These are phyloP conservation scores for Acanthopagrus latus DNA, from an alignment of 2,797 vertebrate genomes.

Conservation along the genomic window DNA sequence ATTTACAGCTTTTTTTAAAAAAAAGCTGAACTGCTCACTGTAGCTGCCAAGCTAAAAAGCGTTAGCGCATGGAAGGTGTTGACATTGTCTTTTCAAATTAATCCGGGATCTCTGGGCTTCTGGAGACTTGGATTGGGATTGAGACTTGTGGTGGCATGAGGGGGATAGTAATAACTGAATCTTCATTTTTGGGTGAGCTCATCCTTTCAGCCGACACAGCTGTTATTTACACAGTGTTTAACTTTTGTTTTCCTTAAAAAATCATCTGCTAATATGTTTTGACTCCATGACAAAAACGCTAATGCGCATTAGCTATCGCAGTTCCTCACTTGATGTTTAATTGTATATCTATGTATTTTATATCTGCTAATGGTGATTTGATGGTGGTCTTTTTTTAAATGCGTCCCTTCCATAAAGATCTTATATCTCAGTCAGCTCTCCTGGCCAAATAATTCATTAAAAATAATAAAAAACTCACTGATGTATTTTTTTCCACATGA, in stretches of 20 bases:
- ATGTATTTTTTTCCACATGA: slow-evolving; percentile 5
- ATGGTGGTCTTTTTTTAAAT: not conserved
- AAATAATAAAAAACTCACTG: not conserved
- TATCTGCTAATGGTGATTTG: not conserved
- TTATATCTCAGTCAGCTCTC: not conserved
- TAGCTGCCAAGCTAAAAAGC: too few relatives aligned
- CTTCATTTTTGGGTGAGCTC: too few relatives aligned
- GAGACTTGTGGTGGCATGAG: too few relatives aligned
- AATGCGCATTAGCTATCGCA: not conserved
- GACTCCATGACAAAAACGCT: not conserved
- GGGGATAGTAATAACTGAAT: too few relatives aligned
- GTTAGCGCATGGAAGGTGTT: too few relatives aligned
- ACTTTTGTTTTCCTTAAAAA: slow-evolving; percentile 17
- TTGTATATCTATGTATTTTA: not conserved
- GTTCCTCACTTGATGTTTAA: not conserved
- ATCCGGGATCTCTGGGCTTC: too few relatives aligned
- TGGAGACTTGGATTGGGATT: too few relatives aligned
- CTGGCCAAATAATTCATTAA: not conserved
- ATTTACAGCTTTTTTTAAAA: too few relatives aligned
- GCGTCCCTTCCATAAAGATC: not conserved
- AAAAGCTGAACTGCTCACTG: too few relatives aligned
- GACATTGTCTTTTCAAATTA: too few relatives aligned
- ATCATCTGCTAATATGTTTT: not conserved
- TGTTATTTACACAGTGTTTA: slow-evolving; percentile 17
- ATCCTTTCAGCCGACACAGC: not conserved